These are phyloP conservation scores for Aphyosemion australe DNA, from an alignment of 2,113 vertebrate genomes.

Conservation along the genomic window DNA sequence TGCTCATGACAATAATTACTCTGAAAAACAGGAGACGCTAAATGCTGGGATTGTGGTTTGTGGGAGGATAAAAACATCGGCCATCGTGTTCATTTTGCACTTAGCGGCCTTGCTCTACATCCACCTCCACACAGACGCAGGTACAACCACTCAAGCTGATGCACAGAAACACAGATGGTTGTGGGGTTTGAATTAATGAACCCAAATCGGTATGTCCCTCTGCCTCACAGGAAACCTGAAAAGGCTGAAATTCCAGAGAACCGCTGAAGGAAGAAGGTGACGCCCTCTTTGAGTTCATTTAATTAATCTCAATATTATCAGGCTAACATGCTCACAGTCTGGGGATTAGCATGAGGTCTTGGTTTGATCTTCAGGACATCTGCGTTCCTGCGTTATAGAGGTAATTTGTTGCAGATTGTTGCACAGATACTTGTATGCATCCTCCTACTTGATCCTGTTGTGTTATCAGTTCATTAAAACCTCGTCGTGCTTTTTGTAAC, in stretches of 20 bases:
- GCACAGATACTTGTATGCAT: slow-evolving; percentile 4
- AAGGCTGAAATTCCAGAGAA: slow-evolving; percentile 32
- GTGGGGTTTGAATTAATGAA: slow-evolving; percentile 47
- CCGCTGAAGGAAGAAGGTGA: slow-evolving; percentile 38
- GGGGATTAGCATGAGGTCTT: neutral
- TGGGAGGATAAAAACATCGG: slow-evolving; percentile 5
- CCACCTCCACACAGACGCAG: slow-evolving; percentile 15
- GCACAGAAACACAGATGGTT: neutral
- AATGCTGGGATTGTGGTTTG: neutral
- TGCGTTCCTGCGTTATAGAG: slow-evolving; percentile 9
- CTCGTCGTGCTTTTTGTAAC: slow-evolving; percentile 15
- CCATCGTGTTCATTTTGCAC: slow-evolving; percentile 18
- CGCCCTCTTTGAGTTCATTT: slow-evolving; percentile 16
- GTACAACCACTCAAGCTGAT: slow-evolving; percentile 12
- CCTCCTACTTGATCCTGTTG: slow-evolving; percentile 17
- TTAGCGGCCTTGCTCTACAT: slow-evolving; percentile 17
- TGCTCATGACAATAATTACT: slow-evolving; percentile 24
- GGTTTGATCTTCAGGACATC: slow-evolving; percentile 25
- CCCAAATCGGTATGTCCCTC: slow-evolving; percentile 54
- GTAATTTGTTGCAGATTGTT: slow-evolving; percentile 40
- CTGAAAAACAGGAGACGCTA: slow-evolving; percentile 7
- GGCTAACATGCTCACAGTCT: neutral
- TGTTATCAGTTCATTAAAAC: slow-evolving; percentile 24
- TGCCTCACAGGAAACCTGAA: slow-evolving; percentile 35
- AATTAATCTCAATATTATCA: slow-evolving; percentile 4